A percentile compares a stretch with the other conserved stretches of the same genome.
Evolutionary conservation across 53 echinoderm and acorn worm species (phyloP).

Genomic region (Temnopleurus reevesii): DNA sequence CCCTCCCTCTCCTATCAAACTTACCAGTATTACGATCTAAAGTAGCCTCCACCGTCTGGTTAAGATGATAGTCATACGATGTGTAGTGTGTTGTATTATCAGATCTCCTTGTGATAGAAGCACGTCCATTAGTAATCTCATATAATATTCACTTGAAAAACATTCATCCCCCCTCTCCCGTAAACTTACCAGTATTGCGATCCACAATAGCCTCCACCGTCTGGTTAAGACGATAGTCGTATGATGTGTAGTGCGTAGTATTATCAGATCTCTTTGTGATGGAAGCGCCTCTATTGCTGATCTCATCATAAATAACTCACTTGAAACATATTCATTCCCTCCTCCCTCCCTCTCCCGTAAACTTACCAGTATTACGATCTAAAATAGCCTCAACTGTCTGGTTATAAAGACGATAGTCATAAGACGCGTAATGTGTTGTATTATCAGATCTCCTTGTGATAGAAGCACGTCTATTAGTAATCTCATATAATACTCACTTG

Average conservation of each 20-base stretch:
- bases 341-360: no score
- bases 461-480: constrained; percentile 22
- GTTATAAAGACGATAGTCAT: no score
- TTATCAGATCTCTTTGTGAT: background rate
- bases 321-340: no score
- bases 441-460: background rate
- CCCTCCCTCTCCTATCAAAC: no score
- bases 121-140: constrained; percentile 34
- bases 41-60: background rate
- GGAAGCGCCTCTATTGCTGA: constrained; percentile 29
- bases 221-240: no score
- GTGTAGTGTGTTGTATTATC: background rate
- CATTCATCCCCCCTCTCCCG: no score
- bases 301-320: constrained; percentile 46
- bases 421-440: background rate
- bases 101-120: background rate
- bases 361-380: no score
- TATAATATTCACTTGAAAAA: no score
- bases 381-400: no score
- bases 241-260: background rate
- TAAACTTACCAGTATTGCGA: no score
- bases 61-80: constrained; percentile 19
- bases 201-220: no score
- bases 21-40: background rate
- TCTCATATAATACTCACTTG: no score